Conservation (phyloP, 2,888 invertebrate genomes). For the Leptinotarsa rubiginosa region DNA sequence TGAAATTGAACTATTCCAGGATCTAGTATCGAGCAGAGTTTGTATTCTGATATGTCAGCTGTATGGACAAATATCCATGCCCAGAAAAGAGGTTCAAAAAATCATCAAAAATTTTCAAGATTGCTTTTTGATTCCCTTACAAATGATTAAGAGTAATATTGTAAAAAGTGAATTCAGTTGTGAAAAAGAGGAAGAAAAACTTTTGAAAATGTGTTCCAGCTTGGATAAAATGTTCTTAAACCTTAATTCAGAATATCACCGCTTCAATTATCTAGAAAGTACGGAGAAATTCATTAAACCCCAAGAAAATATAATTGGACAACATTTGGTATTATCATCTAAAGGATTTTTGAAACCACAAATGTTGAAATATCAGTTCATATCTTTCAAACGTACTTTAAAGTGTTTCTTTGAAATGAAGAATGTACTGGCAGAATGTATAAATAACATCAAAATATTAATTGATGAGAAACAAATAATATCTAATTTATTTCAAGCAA, state of each 20-base stretch:
- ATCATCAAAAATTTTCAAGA: slow-evolving; percentile 2
- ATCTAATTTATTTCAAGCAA: background rate
- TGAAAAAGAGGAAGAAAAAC: background rate
- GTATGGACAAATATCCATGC: slow-evolving; percentile 4
- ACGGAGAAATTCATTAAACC: slow-evolving; percentile 12
- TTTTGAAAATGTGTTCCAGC: background rate
- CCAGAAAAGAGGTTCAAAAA: slow-evolving; percentile 5
- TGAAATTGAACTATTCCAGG: background rate
- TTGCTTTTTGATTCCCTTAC: slow-evolving; percentile 10
- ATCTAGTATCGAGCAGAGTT: background rate
- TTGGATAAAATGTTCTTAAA: slow-evolving; percentile 4
- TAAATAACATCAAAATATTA: background rate
- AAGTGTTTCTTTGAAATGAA: slow-evolving; percentile 1
- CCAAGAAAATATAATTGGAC: slow-evolving; percentile 12
- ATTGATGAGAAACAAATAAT: background rate
- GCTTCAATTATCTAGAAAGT: slow-evolving; percentile 12
- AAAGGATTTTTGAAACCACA: slow-evolving; percentile 8
- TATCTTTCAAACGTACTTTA: background rate
- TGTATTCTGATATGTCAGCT: background rate
- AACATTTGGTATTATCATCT: slow-evolving; percentile 7
- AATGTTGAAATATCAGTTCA: background rate
- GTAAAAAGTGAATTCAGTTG: background rate
- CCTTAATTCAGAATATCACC: slow-evolving; percentile 11
- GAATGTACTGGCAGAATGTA: slow-evolving; percentile 1
- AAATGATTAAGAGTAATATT: background rate